These are phyloP conservation scores for Ypsolopha scabrella DNA, from an alignment of 2,888 invertebrate species.

Conservation along the genomic window DNA sequence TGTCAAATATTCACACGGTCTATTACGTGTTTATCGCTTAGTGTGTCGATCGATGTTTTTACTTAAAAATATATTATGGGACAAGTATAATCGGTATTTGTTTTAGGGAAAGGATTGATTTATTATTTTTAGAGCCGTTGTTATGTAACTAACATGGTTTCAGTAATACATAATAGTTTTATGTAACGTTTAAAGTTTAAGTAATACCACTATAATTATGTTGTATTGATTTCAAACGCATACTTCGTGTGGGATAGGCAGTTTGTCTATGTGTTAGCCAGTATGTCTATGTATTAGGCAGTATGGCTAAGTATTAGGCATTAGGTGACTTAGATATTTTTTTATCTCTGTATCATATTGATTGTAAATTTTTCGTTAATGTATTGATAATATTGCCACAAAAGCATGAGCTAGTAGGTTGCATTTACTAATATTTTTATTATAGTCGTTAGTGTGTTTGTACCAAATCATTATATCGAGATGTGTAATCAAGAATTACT, in stretches of 20 bases:
- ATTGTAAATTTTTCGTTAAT: conserved; percentile 55
- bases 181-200: background rate
- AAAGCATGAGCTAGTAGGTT: conserved; percentile 45
- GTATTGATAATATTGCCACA: conserved; percentile 25
- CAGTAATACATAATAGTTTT: background rate
- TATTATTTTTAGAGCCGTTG: background rate
- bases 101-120: no score
- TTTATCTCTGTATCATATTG: conserved; percentile 37
- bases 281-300: conserved; percentile 15
- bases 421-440: conserved; percentile 69
- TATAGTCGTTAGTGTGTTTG: conserved; percentile 46
- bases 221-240: conserved; percentile 1
- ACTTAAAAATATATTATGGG: background rate
- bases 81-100: background rate
- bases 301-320: conserved; percentile 16
- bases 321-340: conserved; percentile 13
- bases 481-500: conserved; percentile 19
- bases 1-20: no score
- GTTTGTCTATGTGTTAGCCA: conserved; percentile 15
- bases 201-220: background rate
- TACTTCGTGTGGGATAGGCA: background rate
- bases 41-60: background rate
- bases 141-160: background rate
- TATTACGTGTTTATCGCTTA: conserved; percentile 1
- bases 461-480: conserved; percentile 56